Percentiles rank a stretch among this genome's conserved stretches.
Conservation (phyloP, 2,888 invertebrate species). For the Plemyria rubiginata region DNA sequence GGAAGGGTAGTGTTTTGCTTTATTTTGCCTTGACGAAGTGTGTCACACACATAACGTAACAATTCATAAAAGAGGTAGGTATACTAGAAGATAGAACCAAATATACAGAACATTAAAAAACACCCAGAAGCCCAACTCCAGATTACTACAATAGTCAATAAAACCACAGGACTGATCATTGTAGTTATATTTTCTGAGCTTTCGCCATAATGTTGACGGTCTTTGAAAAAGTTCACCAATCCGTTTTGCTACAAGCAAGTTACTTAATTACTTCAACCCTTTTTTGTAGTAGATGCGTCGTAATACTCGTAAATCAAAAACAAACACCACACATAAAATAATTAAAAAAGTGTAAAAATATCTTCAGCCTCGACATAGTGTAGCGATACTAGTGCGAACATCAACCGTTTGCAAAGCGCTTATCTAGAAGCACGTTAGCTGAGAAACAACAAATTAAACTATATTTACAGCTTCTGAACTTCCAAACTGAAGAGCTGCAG, state of each 20-base stretch:
- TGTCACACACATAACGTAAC: too few species aligned
- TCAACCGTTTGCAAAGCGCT: background rate
- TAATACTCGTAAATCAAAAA: too few species aligned
- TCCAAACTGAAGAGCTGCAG: conserved; percentile 25
- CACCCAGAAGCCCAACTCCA: conserved; percentile 20
- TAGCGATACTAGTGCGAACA: background rate
- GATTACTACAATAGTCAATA: conserved; percentile 26
- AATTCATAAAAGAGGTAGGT: too few species aligned
- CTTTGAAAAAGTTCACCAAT: conserved; percentile 48
- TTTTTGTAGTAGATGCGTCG: too few species aligned
- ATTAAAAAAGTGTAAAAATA: too few species aligned
- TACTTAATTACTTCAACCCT: conserved; percentile 18
- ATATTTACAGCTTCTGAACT: conserved; percentile 28
- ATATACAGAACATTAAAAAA: conserved; percentile 3
- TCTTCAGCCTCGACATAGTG: too few species aligned
- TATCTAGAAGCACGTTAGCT: conserved; percentile 11
- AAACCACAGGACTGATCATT: conserved; percentile 45
- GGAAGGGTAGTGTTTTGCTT: too few species aligned
- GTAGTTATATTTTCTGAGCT: conserved; percentile 59
- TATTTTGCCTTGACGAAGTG: too few species aligned
- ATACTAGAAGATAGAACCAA: too few species aligned
- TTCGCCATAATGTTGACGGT: conserved; percentile 51
- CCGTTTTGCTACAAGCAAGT: conserved; percentile 38
- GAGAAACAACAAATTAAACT: conserved; percentile 15
- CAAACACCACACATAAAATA: too few species aligned